Percentiles rank a stretch among this genome's conserved stretches.
Evolutionary conservation across 2,797 vertebrate species (phyloP).

Genomic region (Saxicola maurus): DNA sequence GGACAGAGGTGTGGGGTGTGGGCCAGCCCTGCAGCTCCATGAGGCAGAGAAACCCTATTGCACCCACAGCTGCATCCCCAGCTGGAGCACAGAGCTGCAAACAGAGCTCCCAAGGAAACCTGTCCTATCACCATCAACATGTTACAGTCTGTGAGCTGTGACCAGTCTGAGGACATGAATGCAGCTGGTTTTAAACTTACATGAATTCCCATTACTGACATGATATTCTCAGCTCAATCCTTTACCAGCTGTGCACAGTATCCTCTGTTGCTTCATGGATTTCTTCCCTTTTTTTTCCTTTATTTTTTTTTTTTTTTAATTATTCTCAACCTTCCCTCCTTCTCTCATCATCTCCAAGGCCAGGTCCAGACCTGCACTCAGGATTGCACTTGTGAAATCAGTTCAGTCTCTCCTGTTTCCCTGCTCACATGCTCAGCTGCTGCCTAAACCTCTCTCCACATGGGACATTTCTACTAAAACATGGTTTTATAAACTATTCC

Average conservation of each 20-base stretch:
- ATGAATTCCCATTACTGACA: background rate
- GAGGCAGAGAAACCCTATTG: background rate
- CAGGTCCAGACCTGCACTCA: background rate
- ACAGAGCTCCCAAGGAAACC: background rate
- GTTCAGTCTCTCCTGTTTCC: background rate
- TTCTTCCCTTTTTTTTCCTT: no score
- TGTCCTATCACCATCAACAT: rapidly evolving
- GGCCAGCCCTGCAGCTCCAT: background rate
- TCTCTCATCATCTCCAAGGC: background rate
- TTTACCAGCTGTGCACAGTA: background rate
- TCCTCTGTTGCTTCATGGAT: background rate
- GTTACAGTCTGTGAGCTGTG: background rate
- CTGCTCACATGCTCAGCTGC: background rate
- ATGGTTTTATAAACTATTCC: background rate
- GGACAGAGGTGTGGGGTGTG: rapidly evolving
- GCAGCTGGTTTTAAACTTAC: background rate
- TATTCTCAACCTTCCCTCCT: background rate
- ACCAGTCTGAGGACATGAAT: background rate
- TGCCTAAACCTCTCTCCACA: background rate
- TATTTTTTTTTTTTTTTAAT: background rate
- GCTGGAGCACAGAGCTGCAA: background rate
- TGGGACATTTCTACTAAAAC: background rate
- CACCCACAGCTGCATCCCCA: background rate
- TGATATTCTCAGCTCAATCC: background rate
- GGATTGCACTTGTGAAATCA: background rate